Evolutionary conservation across 2,888 invertebrate genomes (phyloP).

Genomic region (Oscheius onirici): DNA sequence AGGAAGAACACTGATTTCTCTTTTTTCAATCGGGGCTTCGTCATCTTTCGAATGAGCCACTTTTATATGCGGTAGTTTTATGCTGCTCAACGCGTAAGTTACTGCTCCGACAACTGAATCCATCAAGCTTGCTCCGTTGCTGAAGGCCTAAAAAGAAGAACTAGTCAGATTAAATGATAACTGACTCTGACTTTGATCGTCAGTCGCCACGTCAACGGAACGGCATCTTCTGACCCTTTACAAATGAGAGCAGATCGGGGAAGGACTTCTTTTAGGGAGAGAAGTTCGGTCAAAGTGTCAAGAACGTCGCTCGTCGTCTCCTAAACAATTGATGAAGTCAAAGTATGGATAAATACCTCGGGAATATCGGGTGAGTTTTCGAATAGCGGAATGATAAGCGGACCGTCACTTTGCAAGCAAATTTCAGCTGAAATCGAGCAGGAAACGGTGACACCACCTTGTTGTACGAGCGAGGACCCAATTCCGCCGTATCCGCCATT

Average conservation of each 20-base stretch:
- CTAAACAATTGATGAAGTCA: not conserved
- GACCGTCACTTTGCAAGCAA: conserved; percentile 37
- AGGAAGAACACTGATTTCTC: conserved; percentile 37
- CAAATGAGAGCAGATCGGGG: conserved; percentile 19
- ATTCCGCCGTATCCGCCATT: conserved; percentile 46
- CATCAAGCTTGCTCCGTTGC: not conserved
- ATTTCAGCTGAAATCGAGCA: conserved; percentile 44
- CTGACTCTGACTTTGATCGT: conserved; percentile 21
- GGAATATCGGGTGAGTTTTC: conserved; percentile 34
- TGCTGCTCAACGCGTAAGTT: conserved; percentile 36
- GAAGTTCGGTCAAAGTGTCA: conserved; percentile 19
- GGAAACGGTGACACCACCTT: conserved; percentile 43
- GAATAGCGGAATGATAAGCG: conserved; percentile 34
- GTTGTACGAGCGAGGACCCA: conserved; percentile 45
- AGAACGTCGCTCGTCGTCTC: conserved; percentile 7
- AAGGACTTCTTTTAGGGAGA: not conserved
- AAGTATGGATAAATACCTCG: conserved; percentile 30
- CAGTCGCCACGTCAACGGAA: conserved; percentile 26
- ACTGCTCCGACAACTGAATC: conserved; percentile 38
- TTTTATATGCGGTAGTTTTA: conserved; percentile 40
- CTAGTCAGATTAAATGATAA: not conserved
- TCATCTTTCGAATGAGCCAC: conserved; percentile 39
- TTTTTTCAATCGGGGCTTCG: conserved; percentile 46
- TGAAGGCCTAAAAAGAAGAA: conserved; percentile 16
- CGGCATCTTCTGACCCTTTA: conserved; percentile 24